Percentiles rank a stretch among this genome's conserved stretches.
Evolutionary conservation across 2,888 invertebrate genomes (phyloP).

Genomic region (Eumerus sabulonum): DNA sequence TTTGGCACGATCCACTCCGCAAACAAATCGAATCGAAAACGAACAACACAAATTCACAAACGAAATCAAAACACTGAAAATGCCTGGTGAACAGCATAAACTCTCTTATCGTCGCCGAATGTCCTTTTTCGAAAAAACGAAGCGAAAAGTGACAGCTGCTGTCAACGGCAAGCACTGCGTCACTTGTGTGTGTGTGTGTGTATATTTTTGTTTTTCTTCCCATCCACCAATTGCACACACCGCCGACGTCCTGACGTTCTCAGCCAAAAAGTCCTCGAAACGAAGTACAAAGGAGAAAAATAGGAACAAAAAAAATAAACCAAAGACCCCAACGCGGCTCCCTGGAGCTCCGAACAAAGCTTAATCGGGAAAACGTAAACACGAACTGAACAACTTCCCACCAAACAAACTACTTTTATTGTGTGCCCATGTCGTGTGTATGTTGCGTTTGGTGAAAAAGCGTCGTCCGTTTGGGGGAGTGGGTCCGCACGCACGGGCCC

Average conservation of each 20-base stretch:
- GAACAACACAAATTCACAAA: constrained; percentile 38
- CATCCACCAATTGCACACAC: neutral
- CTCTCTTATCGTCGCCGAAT: constrained; percentile 50
- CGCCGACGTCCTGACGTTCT: constrained; percentile 28
- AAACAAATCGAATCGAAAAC: constrained; percentile 19
- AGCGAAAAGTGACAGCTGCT: constrained; percentile 71
- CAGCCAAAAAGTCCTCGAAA: constrained; percentile 3
- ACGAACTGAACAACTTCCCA: constrained; percentile 73
- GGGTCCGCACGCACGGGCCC: constrained; percentile 11
- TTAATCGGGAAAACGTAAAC: constrained; percentile 72
- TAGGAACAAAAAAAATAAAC: no score
- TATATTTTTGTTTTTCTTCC: no score
- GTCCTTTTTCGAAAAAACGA: constrained; percentile 60
- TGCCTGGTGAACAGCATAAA: constrained; percentile 44
- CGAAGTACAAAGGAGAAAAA: no score
- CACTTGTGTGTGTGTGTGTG: no score
- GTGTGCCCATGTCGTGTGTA: constrained; percentile 7
- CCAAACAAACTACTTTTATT: constrained; percentile 73
- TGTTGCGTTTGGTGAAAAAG: constrained; percentile 58
- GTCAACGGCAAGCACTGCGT: constrained; percentile 69
- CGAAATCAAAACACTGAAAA: constrained; percentile 47
- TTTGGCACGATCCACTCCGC: constrained; percentile 53
- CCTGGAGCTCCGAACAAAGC: constrained; percentile 39
- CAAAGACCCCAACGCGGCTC: neutral
- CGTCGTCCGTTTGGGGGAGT: constrained; percentile 38